These are phyloP conservation scores for Calliphora vicina DNA, from an alignment of 1,140 invertebrate species.

Conservation along the genomic window DNA sequence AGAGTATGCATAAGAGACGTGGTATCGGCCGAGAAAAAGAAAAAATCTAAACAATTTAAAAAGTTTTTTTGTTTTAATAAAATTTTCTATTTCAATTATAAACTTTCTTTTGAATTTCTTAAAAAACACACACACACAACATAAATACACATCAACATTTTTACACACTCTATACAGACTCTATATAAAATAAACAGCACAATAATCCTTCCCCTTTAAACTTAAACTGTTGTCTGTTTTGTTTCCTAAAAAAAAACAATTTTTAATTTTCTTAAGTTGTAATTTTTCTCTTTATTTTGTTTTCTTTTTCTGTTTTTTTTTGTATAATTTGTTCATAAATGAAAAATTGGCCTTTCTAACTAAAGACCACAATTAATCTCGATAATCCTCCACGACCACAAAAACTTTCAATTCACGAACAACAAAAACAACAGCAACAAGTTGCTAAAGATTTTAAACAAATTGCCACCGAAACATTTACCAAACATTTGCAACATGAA, in stretches of 20 bases:
- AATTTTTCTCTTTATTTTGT: constrained; percentile 43
- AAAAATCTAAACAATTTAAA: constrained; percentile 62
- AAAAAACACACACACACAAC: not conserved
- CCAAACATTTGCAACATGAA: constrained; percentile 27
- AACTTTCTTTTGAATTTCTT: not conserved
- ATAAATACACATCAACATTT: not conserved
- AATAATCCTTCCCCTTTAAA: constrained; percentile 51
- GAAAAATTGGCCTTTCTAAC: not conserved
- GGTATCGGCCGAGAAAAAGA: constrained; percentile 62
- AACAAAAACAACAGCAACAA: constrained; percentile 48
- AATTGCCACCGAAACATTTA: constrained; percentile 16
- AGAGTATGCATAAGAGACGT: constrained; percentile 26
- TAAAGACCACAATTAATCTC: constrained; percentile 37
- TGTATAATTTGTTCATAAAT: constrained; percentile 10
- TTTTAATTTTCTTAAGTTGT: constrained; percentile 25
- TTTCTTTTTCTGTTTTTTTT: constrained; percentile 41
- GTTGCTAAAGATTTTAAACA: constrained; percentile 1
- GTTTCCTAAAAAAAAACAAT: not conserved
- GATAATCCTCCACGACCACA: constrained; percentile 48
- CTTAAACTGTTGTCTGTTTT: constrained; percentile 44
- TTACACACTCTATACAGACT: not conserved
- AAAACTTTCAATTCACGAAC: constrained; percentile 51
- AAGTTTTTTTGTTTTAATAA: constrained; percentile 35
- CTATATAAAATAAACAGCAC: not conserved
- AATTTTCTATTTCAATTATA: not conserved